These are phyloP conservation scores for Equus quagga DNA, from an alignment of 2,113 vertebrate species.

Conservation along the genomic window DNA sequence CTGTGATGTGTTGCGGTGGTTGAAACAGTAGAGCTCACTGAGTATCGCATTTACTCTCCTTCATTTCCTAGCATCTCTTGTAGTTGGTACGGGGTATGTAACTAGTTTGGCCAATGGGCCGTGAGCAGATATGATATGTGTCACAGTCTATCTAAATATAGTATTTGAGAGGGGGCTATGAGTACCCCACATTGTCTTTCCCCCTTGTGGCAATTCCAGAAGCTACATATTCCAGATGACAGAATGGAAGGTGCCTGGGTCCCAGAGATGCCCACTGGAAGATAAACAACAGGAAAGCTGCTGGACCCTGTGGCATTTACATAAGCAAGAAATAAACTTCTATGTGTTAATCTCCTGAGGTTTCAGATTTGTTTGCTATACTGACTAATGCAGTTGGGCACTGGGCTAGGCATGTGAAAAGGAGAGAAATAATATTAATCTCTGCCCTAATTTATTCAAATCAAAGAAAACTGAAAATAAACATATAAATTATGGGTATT, in stretches of 20 bases:
- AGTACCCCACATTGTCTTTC: background rate
- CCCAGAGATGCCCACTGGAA: background rate
- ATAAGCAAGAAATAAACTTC: background rate
- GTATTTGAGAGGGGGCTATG: background rate
- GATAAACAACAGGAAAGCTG: background rate
- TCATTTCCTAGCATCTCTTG: background rate
- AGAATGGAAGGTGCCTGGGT: background rate
- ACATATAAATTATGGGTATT: constrained; percentile 72
- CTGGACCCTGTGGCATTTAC: background rate
- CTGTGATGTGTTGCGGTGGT: background rate
- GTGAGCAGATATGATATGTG: background rate
- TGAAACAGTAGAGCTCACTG: background rate
- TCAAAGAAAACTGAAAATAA: constrained; percentile 75
- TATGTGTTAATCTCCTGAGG: background rate
- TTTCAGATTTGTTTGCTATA: background rate
- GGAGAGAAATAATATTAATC: constrained; percentile 49
- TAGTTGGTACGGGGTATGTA: background rate
- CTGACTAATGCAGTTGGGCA: background rate
- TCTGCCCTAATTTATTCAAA: constrained; percentile 57
- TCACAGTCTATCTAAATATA: background rate
- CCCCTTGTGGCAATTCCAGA: background rate
- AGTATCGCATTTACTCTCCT: background rate
- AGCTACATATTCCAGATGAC: background rate
- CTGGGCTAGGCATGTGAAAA: background rate
- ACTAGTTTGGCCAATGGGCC: background rate